Evolutionary conservation across 2,888 invertebrate species (phyloP).

Genomic region (Carcina quercana): DNA sequence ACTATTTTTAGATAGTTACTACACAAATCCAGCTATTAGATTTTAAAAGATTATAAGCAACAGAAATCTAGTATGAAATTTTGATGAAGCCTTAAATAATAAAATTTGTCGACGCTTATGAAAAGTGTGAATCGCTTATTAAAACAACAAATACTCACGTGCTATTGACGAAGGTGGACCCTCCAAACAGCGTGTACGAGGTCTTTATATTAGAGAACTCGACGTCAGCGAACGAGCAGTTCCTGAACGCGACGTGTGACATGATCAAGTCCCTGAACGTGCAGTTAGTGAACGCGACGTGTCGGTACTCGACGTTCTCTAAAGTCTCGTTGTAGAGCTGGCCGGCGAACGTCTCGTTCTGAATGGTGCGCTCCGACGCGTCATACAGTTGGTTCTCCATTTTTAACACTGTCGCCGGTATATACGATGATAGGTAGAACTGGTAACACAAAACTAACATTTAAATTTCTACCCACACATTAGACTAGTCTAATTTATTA

Average conservation of each 20-base stretch:
- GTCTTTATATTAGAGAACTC: constrained; percentile 83
- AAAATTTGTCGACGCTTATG: too few relatives aligned
- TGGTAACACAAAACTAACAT: constrained; percentile 45
- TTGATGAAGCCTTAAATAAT: too few relatives aligned
- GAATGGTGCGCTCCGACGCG: constrained; percentile 34
- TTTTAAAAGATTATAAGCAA: too few relatives aligned
- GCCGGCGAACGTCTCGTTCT: constrained; percentile 43
- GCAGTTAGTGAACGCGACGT: constrained; percentile 76
- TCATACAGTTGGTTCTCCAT: constrained; percentile 48
- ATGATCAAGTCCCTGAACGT: constrained; percentile 79
- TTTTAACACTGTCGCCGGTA: constrained; percentile 60
- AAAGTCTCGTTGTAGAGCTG: constrained; percentile 72
- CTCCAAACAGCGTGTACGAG: constrained; percentile 78
- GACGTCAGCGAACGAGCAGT: constrained; percentile 80
- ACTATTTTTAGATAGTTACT: too few relatives aligned
- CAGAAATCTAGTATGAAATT: too few relatives aligned
- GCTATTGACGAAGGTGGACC: constrained; percentile 76
- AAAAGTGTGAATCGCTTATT: too few relatives aligned
- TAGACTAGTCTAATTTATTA: too few relatives aligned
- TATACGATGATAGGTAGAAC: constrained; percentile 72
- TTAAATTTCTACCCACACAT: neutral
- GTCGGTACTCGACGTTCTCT: constrained; percentile 77
- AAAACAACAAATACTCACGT: constrained; percentile 73
- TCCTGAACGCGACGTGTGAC: constrained; percentile 81
- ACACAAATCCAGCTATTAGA: too few relatives aligned